Evolutionary conservation across 2,113 vertebrate genomes (phyloP), one percentile per base, ranked within the genome.

Genomic region (Tympanuchus pallidicinctus): DNA sequence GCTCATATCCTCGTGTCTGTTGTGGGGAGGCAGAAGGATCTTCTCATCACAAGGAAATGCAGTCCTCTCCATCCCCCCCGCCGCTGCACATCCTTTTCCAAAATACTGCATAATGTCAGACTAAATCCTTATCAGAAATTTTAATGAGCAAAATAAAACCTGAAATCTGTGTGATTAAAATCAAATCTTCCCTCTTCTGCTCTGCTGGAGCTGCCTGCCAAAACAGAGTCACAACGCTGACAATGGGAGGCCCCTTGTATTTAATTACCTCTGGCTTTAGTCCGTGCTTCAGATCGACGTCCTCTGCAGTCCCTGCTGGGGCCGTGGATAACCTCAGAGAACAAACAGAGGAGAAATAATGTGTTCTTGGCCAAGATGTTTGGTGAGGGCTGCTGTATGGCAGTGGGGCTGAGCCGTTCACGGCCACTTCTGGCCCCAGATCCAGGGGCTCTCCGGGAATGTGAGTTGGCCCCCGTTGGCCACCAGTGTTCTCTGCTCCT

Each of bases 141-240:
- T 98, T 98, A 98, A 98, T 97, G 97, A 98, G 97, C 91, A 95
- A 97, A 98, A 98, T 98, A 98, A 98, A 98, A 97, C 97, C 95
- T 96, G 94, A 97, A 97, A 98, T 97, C 97, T 97, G 92, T 88
- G 96, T 96, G 97, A 98, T 98, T 98, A 98, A 98, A 98, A 98
- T 98, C 96, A 97, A 98, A 98, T 97, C 96, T 97, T 96, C 84
- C 93, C 89, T 97, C 97, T 97, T 97, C 96, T 98, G 97, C 97
- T 98, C 84, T n/a, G 94, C 91, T 92, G 85, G 88, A 96, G 64
- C 89, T 52, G 64, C 60, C 96, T 97, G 97, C 97, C 97, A 97
- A 96, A 92, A 72, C 34, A 81, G 85, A 97, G 95, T 81, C 72
- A 25, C 83, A 47, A 25, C 1, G 76, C 93, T 92, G 94, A 96